A percentile compares a stretch with the other conserved stretches of the same genome.
These are phyloP conservation scores for Hapalemur alaotrensis DNA, from an alignment of 2,797 vertebrate species.

Conservation along the genomic window DNA sequence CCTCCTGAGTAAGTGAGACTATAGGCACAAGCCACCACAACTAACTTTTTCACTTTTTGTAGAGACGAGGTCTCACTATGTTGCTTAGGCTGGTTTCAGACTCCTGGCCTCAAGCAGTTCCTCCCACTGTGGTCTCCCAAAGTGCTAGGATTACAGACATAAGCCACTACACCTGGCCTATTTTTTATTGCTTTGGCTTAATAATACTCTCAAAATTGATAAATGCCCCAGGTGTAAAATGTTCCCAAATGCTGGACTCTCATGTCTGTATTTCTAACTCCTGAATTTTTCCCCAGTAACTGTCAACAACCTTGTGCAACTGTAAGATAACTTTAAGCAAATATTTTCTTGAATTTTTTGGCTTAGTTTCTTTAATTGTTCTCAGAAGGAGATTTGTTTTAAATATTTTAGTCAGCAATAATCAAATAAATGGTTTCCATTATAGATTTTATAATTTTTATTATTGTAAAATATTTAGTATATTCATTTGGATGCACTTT, in stretches of 20 bases:
- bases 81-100: background rate
- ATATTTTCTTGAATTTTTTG: background rate
- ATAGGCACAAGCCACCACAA: background rate
- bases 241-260: background rate
- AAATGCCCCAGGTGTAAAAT: background rate
- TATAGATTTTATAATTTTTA: background rate
- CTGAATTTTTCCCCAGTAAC: background rate
- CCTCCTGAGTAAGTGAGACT: background rate
- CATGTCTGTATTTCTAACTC: background rate
- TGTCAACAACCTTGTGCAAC: background rate
- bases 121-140: background rate
- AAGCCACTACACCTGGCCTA: background rate
- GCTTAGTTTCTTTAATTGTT: background rate
- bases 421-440: background rate
- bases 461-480: background rate
- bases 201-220: background rate
- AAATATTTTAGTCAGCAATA: background rate
- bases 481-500: background rate
- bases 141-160: background rate
- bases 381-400: background rate
- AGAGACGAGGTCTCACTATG: background rate
- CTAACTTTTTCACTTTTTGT: background rate
- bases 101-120: background rate
- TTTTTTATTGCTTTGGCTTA: background rate
- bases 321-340: background rate